phyloP scores from a whole-genome alignment of 2,113 vertebrate genomes.

The Columba livia region DNA sequence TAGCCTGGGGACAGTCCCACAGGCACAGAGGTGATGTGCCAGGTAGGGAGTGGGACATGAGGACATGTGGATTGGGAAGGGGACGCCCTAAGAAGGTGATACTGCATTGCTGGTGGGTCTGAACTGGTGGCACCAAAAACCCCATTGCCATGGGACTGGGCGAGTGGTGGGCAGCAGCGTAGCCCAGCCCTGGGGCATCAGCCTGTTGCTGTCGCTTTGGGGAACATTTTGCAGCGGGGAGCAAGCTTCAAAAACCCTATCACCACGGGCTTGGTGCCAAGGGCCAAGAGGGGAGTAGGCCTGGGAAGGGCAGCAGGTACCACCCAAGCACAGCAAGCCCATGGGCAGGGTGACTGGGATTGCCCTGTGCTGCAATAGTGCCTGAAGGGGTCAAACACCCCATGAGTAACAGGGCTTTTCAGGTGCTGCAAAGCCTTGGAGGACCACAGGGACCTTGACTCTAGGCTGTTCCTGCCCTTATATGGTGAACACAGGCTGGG shows the following conservation, averaged over 20 bases:
- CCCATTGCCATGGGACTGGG: fast-evolving
- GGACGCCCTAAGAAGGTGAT: neutral
- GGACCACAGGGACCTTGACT: slow-evolving; percentile 47
- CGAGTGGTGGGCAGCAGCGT: neutral
- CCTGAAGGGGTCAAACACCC: neutral
- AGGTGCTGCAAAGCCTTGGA: neutral
- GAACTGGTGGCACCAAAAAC: neutral
- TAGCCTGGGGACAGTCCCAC: neutral
- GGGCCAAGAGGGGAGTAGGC: neutral
- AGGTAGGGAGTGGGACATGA: neutral
- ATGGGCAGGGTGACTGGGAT: fast-evolving
- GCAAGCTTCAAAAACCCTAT: neutral
- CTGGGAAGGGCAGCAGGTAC: neutral
- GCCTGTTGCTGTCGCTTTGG: neutral
- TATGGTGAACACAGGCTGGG: slow-evolving; percentile 59
- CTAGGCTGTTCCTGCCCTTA: slow-evolving; percentile 62
- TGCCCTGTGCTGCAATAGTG: neutral
- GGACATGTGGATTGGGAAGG: fast-evolving
- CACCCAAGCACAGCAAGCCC: neutral
- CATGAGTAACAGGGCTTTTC: neutral
- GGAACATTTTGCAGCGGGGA: neutral
- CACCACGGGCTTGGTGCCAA: neutral
- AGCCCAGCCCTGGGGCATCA: neutral
- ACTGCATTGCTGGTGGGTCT: neutral
- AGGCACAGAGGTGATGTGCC: neutral